Evolutionary conservation across 1,140 invertebrate genomes (phyloP), one percentile per base, ranked within the genome.

Genomic region (Drosophila cardini): DNA sequence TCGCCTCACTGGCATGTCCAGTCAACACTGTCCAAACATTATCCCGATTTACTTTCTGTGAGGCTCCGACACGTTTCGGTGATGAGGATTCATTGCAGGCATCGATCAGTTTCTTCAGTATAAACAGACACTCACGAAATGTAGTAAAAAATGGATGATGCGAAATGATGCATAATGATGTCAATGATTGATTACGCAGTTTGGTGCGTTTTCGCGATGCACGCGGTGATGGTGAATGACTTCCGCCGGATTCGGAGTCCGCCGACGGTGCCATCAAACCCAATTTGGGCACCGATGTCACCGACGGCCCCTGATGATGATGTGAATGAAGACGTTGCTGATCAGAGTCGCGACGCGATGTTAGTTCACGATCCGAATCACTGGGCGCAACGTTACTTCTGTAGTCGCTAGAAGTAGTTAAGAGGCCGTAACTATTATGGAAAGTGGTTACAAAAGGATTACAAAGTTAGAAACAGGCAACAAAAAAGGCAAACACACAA

Each of bases 111-210:
- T 96, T 97, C 92, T 98, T 97, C 77, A 99, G 93, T 84, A 99
- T 96, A 93, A 97, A 98, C 71, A 99, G 95, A 94, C 98, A 99
- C 93, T 99, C 98, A 65, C 98, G 96, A 94, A 99, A 99, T 89
- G 96, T 98, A 45, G 98, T 97, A 92, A 99, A 99, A 93, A 99
- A 99, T 38, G 98, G 98, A 94, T 99, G 99, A 94, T 99, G 99
- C 72, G 98, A 99, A 43, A 99, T 95, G 78, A 99, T 96, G 93
- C 99, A 99, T 55, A 99, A 93, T 42, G 98, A 99, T 42, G 98
- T 99, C 72, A 99, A 93, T 9, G 98, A 98, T 93, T 99, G 96
- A 93, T 96, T 98, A 87, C 96, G 94, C 76, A 96, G 93, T 84
- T 95, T 94, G 95, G 96, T 93, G 8, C 96, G 93, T 91, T 96